Conservation (phyloP, 64 coral and sea anemone genomes). For the Orbicella faveolata region DNA sequence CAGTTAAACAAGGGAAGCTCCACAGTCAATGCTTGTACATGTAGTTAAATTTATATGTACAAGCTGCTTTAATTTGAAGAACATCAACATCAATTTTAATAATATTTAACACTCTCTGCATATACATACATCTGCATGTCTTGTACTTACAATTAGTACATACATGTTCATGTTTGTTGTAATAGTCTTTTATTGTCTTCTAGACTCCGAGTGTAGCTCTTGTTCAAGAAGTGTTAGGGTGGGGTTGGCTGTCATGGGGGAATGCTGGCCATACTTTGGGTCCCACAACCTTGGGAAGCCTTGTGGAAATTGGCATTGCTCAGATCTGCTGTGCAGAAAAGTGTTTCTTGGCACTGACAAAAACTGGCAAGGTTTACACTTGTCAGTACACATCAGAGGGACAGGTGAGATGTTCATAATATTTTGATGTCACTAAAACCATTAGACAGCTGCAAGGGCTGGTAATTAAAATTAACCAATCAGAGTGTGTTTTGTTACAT, state of each 20-base stretch:
- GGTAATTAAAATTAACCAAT: too few relatives aligned
- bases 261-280: conserved; percentile 73
- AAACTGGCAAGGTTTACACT: conserved; percentile 84
- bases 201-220: conserved; percentile 73
- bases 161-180: background rate
- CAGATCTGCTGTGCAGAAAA: conserved; percentile 92
- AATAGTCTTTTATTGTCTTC: background rate
- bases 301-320: conserved; percentile 78
- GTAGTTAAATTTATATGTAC: background rate
- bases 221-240: conserved; percentile 84
- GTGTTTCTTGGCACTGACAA: conserved; percentile 81
- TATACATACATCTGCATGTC: too few relatives aligned
- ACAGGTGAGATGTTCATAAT: conserved; percentile 48
- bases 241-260: conserved; percentile 82
- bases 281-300: conserved; percentile 60
- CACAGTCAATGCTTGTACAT: too few relatives aligned
- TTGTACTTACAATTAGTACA: background rate
- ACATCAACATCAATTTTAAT: too few relatives aligned
- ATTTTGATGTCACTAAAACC: too few relatives aligned
- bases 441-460: too few relatives aligned
- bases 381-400: conserved; percentile 77
- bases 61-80: background rate
- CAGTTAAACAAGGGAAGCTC: too few relatives aligned
- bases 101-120: too few relatives aligned
- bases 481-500: too few relatives aligned